Evolutionary conservation across 1,140 invertebrate species (phyloP), one percentile per base, ranked within the genome.

Genomic region (Carposina sasakii): DNA sequence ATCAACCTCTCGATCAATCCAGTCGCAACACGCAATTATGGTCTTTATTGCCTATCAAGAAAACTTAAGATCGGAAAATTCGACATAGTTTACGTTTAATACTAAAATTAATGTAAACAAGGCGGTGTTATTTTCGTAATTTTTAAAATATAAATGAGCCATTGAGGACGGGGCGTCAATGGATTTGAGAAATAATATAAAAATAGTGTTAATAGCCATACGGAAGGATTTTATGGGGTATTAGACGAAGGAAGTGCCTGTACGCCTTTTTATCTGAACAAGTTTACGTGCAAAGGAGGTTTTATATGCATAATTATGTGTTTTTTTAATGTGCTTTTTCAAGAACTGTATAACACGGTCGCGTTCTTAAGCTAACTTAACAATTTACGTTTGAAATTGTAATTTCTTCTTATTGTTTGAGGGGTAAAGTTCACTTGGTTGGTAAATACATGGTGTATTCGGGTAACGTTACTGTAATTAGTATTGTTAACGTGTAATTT

Each of bases 251-350:
- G 37, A 40, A 40, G 37, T 37, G 34, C 34, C 16, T 9, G 34
- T 23, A 40, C 17, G 37, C 37, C 19, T 40, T 40, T 40, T 40
- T 21, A 13, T 40, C 21, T 40, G 19, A 6, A 6, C 13, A 34
- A 12, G 20, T 40, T 37, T 40, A 40, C 22, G 37, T 8, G 34
- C n/a, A 37, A 37, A 19, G 13, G 37, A 40, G 37, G 37, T 40
- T 40, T 40, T 40, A 40, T 40, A 40, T 20, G 8, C 37, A 20
- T 40, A 40, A 40, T 40, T 40, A 40, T 21, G 37, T 40, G 19
- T 40, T 17, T n/a, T n/a, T 40, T 40, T 40, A 40, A 40, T 23
- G 33, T 13, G n/a, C n/a, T n/a, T n/a, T n/a, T n/a, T n/a, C n/a
- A n/a, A n/a, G n/a, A n/a, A n/a, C n/a, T n/a, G n/a, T n/a, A n/a